phyloP scores from a whole-genome alignment of 2,888 invertebrate genomes.

The Siphlonurus alternatus region DNA sequence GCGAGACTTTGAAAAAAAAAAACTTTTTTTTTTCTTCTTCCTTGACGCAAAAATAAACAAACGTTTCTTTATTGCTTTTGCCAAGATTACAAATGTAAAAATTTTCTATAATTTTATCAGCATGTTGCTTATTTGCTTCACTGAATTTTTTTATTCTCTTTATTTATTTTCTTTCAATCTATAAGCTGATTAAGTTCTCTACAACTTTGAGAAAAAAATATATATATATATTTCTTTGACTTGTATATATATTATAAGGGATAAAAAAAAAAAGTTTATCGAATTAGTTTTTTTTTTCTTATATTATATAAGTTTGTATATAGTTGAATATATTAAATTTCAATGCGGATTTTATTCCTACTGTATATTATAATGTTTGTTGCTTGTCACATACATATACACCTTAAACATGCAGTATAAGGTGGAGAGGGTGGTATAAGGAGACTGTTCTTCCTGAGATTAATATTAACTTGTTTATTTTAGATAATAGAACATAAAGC shows the following conservation, averaged over 20 bases:
- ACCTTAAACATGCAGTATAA: neutral
- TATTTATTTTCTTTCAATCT: neutral
- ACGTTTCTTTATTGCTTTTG: neutral
- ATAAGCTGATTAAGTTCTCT: neutral
- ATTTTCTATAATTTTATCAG: neutral
- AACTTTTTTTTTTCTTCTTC: neutral
- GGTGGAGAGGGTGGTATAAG: neutral
- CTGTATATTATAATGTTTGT: neutral
- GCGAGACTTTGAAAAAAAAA: neutral
- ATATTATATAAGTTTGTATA: too few species aligned
- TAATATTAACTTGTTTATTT: neutral
- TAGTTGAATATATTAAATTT: neutral
- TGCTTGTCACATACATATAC: neutral
- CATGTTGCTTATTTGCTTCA: neutral
- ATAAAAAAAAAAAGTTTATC: neutral
- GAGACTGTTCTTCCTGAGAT: neutral
- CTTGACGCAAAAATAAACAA: neutral
- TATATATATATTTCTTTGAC: neutral
- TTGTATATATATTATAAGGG: neutral
- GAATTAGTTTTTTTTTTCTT: too few species aligned
- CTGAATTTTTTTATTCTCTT: neutral
- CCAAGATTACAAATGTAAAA: neutral
- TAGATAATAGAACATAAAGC: neutral
- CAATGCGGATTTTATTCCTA: neutral
- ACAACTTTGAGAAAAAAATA: neutral